phyloP scores from a whole-genome alignment of 2,113 vertebrate genomes.

The Aspidoscelis tigris region DNA sequence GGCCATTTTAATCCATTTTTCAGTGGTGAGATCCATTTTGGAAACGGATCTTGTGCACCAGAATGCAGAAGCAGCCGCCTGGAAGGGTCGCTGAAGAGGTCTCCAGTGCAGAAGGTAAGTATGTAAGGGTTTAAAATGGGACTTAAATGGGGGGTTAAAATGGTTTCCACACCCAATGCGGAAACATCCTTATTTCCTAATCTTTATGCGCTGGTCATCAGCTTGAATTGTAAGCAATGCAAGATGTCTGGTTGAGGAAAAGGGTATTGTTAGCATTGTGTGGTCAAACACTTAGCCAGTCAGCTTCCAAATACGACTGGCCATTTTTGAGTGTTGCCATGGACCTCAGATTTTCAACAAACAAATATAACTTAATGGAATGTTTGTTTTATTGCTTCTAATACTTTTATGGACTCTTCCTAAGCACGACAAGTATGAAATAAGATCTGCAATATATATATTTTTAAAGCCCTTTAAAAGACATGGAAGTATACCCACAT shows the following conservation, averaged over 20 bases:
- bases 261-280: background rate
- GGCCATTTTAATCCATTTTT: too few relatives aligned
- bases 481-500: background rate
- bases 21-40: too few relatives aligned
- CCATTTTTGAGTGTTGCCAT: background rate
- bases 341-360: background rate
- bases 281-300: background rate
- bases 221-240: background rate
- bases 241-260: background rate
- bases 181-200: background rate
- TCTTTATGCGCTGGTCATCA: slow-evolving; percentile 10
- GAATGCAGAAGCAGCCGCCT: too few relatives aligned
- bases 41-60: too few relatives aligned
- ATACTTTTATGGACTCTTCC: background rate
- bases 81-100: too few relatives aligned
- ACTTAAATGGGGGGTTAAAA: too few relatives aligned
- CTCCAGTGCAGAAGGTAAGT: too few relatives aligned
- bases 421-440: background rate
- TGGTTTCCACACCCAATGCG: too few relatives aligned
- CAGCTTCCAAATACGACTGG: background rate
- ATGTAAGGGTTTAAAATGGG: too few relatives aligned
- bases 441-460: background rate
- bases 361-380: background rate
- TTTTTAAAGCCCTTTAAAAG: background rate
- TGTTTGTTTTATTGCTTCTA: background rate